Evolutionary conservation across 2,797 vertebrate species (phyloP).

Genomic region (Oreortyx pictus): DNA sequence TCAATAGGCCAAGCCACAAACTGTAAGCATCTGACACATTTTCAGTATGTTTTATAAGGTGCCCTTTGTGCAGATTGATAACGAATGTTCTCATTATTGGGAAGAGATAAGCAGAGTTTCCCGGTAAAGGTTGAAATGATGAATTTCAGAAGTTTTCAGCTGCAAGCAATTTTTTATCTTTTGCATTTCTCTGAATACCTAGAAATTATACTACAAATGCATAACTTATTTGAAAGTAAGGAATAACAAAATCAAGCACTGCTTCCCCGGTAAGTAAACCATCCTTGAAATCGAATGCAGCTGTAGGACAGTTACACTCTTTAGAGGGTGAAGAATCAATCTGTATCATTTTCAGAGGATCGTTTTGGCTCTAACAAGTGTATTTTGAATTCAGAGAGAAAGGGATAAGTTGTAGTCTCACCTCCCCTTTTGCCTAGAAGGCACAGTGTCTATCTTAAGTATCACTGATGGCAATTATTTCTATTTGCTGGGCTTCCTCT

Average conservation of each 20-base stretch:
- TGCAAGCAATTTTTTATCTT: background rate
- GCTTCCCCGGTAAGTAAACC: background rate
- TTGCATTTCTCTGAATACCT: background rate
- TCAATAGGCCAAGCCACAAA: background rate
- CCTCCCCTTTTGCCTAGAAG: background rate
- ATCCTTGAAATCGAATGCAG: background rate
- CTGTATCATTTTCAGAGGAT: background rate
- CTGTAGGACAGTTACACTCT: background rate
- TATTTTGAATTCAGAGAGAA: background rate
- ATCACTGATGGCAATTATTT: background rate
- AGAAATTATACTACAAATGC: background rate
- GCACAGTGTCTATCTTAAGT: background rate
- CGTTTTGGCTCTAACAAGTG: background rate
- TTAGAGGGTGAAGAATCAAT: background rate
- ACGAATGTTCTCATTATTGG: background rate
- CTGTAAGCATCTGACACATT: conserved; percentile 19
- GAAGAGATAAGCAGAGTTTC: conserved; percentile 7
- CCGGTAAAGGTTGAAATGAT: background rate
- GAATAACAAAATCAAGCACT: background rate
- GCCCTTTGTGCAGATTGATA: conserved; percentile 20
- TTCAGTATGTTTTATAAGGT: background rate
- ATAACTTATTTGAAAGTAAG: background rate
- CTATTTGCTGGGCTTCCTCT: background rate
- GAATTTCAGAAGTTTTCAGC: background rate
- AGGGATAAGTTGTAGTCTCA: background rate